Evolutionary conservation across 2,888 invertebrate genomes (phyloP).

Genomic region (Caenorhabditis imperialis): DNA sequence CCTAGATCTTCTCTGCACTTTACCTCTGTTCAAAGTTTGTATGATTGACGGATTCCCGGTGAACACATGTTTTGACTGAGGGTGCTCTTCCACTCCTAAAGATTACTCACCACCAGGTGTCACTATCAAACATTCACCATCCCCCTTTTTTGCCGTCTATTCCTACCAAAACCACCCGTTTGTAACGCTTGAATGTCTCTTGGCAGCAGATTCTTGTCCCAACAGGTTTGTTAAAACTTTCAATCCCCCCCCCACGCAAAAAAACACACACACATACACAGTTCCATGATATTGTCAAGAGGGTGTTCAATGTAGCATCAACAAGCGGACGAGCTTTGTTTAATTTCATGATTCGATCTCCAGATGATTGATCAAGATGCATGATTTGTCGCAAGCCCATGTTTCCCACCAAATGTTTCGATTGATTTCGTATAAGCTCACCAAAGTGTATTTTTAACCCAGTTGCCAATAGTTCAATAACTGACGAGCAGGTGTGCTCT

Average conservation of each 20-base stretch:
- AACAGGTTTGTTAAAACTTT: conserved; percentile 44
- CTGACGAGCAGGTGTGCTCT: too few species aligned
- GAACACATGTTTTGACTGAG: conserved; percentile 40
- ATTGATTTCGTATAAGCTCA: too few species aligned
- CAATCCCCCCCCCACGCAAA: conserved; percentile 8
- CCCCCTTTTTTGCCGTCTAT: conserved; percentile 6
- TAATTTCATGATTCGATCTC: too few species aligned
- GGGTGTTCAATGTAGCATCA: too few species aligned
- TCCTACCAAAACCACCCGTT: conserved; percentile 29
- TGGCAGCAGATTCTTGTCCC: conserved; percentile 33
- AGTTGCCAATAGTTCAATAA: too few species aligned
- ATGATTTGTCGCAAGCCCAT: too few species aligned
- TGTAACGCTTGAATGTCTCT: conserved; percentile 24
- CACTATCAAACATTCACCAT: conserved; percentile 24
- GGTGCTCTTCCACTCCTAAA: conserved; percentile 10
- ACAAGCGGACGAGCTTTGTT: too few species aligned
- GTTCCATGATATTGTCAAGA: conserved; percentile 36
- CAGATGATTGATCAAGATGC: too few species aligned
- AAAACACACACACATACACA: conserved; percentile 33
- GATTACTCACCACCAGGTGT: conserved; percentile 32
- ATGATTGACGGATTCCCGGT: conserved; percentile 25
- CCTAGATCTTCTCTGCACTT: conserved; percentile 39
- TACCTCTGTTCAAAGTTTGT: background rate
- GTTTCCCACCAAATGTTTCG: too few species aligned
- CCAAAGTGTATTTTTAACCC: too few species aligned